Conservation (phyloP, 1,140 invertebrate species). For the Dolichoris vasculosae region DNA sequence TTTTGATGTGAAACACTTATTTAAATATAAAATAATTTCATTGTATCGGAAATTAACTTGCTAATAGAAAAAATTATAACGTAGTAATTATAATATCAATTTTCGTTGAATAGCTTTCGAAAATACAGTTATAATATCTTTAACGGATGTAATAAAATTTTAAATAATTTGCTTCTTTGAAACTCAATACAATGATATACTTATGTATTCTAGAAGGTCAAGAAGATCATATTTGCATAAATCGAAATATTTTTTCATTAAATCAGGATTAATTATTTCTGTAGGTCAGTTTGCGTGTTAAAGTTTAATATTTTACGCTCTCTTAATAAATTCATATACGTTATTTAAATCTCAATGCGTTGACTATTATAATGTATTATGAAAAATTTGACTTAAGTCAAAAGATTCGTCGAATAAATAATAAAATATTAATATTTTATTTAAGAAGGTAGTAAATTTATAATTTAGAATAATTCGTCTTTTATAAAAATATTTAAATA, state of each 20-base stretch:
- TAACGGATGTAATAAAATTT: not conserved
- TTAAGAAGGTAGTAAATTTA: too few species aligned
- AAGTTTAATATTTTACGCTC: not conserved
- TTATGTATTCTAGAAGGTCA: not conserved
- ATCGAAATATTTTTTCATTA: not conserved
- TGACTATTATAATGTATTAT: too few species aligned
- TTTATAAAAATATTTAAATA: not conserved
- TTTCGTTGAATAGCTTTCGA: not conserved
- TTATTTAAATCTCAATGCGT: too few species aligned
- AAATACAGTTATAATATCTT: not conserved
- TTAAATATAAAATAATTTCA: too few species aligned
- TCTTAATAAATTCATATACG: not conserved
- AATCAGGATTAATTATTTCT: not conserved
- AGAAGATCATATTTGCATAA: not conserved
- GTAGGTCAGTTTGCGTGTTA: not conserved
- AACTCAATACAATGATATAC: not conserved
- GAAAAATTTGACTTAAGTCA: too few species aligned
- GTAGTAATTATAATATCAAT: not conserved
- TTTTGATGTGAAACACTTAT: not conserved
- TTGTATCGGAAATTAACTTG: too few species aligned
- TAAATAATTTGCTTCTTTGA: not conserved
- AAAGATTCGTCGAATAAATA: too few species aligned
- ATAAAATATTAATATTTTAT: too few species aligned
- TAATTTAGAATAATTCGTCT: not conserved
- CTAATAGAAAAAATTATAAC: not conserved